Base-by-base conservation (phyloP, 2,888 invertebrate genomes). In the Pseudeuparius sepicola region DNA sequence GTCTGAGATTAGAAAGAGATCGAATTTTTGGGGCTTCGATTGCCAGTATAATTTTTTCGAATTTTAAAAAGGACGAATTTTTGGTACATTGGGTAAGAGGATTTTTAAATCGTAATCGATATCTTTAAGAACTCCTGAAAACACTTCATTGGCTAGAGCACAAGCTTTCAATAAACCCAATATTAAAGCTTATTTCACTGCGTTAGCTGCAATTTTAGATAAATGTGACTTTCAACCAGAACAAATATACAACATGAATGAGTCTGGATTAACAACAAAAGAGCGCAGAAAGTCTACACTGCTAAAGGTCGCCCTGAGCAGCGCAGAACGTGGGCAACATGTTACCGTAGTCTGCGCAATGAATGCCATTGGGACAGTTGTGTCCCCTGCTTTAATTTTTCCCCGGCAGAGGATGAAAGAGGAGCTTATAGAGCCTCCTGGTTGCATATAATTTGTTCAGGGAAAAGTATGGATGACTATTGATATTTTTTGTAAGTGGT, bases 371-470 rank as follows among this genome's bases (percentile, higher is more conserved):
- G 59, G 57, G 18, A 50, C 44, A 35, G 46, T 44, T 24, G 31
- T 60, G 29, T 58, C 59, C 12, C 60, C 61, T 4, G 45, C 49
- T 13, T 45, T 63, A 14, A 46, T 61, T 37, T 61, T 39, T 59
- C 57, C 48, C 53, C 58, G 18, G 43, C 55, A 38, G 48, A 51
- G 27, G 45, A 51, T 27, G 12, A 41, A 41, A 15, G 16, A 17
- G 10, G 49, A 53, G 23, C 14, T 36, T 27, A 28, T 35, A 23
- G 41, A 56, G 55, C 31, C 59, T 56, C 17, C 24, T 48, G 31
- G 57, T 27, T 50, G 43, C 37, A 35, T 44, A 10, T 56, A 27
- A 18, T 41, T 47, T 18, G 51, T 52, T 2, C 52, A 52, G 26
- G 43, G 40, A 26, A 42, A 42, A 34, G 54, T 55, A 2, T 57